Evolutionary conservation across 2,888 invertebrate species (phyloP).

Genomic region (Lomographa bimaculata): DNA sequence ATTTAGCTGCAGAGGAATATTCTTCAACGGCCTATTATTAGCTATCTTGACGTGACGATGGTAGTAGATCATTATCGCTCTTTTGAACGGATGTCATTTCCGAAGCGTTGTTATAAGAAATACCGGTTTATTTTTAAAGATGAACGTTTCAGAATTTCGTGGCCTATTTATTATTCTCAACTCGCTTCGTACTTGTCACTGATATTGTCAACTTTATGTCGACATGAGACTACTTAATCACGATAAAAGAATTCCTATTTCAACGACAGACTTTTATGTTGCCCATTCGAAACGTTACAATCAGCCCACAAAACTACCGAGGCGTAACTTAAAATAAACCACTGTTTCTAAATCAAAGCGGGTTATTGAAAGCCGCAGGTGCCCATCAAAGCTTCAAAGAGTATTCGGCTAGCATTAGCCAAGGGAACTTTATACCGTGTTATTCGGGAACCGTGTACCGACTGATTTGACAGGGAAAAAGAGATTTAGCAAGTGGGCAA

Average conservation of each 20-base stretch:
- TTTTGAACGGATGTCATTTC: constrained; percentile 38
- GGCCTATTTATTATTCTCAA: constrained; percentile 29
- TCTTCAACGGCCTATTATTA: constrained; percentile 32
- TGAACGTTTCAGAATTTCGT: constrained; percentile 26
- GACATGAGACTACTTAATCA: constrained; percentile 17
- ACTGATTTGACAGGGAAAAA: constrained; percentile 55
- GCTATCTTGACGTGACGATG: constrained; percentile 36
- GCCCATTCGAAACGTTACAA: constrained; percentile 11
- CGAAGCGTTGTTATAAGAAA: constrained; percentile 33
- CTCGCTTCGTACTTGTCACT: constrained; percentile 14
- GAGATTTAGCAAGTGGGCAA: constrained; percentile 63
- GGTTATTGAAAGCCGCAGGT: constrained; percentile 54
- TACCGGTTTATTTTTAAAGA: constrained; percentile 32
- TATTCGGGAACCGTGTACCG: constrained; percentile 37
- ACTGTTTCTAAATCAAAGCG: constrained; percentile 45
- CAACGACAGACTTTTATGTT: constrained; percentile 7
- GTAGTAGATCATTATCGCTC: constrained; percentile 37
- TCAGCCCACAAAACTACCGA: constrained; percentile 19
- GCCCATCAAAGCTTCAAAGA: constrained; percentile 50
- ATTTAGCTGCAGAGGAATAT: constrained; percentile 12
- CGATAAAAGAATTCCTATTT: constrained; percentile 3
- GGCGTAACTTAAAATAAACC: constrained; percentile 33
- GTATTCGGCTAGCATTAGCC: constrained; percentile 44
- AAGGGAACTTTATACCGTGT: constrained; percentile 40
- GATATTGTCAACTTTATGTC: constrained; percentile 16